These are phyloP conservation scores for Micromussa lordhowensis DNA, from an alignment of 92 coral and sea anemone genomes.

Conservation along the genomic window DNA sequence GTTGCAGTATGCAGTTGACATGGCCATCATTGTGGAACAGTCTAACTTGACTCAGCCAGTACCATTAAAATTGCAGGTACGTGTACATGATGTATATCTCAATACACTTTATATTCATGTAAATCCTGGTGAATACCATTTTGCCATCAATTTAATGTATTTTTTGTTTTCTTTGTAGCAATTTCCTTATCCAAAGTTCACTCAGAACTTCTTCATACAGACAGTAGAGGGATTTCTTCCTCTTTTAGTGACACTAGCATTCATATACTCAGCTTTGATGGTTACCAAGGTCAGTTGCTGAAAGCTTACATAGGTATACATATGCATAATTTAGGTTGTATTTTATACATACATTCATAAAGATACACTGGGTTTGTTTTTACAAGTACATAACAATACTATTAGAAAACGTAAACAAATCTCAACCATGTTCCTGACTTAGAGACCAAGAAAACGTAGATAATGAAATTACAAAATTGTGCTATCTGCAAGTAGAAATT, in stretches of 20 bases:
- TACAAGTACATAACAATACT: too few relatives aligned
- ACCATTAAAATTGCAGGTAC: slow-evolving; percentile 78
- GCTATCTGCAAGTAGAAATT: neutral
- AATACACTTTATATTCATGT: neutral
- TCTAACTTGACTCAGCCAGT: slow-evolving; percentile 56
- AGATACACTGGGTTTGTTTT: neutral
- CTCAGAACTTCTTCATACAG: slow-evolving; percentile 65
- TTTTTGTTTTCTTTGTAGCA: slow-evolving; percentile 59
- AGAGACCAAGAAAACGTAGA: neutral
- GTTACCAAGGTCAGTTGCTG: slow-evolving; percentile 78
- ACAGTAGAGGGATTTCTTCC: slow-evolving; percentile 75
- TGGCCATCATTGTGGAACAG: slow-evolving; percentile 78
- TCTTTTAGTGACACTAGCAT: slow-evolving; percentile 80
- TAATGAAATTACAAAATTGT: neutral
- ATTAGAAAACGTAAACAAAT: neutral
- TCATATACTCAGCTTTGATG: slow-evolving; percentile 92
- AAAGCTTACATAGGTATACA: too few relatives aligned
- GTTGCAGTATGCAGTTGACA: slow-evolving; percentile 91
- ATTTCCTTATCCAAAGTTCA: slow-evolving; percentile 88
- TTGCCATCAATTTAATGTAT: too few relatives aligned
- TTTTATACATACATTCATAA: too few relatives aligned
- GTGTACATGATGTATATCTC: neutral
- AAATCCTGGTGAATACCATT: neutral
- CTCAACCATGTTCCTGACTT: neutral
- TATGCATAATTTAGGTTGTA: too few relatives aligned